Evolutionary conservation across 2,797 vertebrate genomes (phyloP).

Genomic region (Tadarida brasiliensis): DNA sequence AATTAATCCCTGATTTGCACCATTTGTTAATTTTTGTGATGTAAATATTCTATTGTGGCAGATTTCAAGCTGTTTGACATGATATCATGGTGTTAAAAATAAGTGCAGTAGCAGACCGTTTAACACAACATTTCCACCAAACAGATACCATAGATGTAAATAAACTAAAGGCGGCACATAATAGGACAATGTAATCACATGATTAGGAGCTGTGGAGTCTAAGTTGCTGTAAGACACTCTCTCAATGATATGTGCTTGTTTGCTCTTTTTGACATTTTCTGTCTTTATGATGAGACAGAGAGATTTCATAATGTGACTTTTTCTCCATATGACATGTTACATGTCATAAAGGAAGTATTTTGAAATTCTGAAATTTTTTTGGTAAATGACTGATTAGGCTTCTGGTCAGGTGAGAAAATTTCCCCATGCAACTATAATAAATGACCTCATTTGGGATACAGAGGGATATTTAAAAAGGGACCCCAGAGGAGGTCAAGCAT

Average conservation of each 20-base stretch:
- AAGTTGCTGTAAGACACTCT: neutral
- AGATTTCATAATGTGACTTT: neutral
- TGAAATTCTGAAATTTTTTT: neutral
- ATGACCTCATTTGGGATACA: neutral
- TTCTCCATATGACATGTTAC: neutral
- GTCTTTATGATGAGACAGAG: neutral
- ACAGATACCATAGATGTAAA: neutral
- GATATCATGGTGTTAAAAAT: neutral
- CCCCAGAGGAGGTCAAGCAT: rapidly evolving
- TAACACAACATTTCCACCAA: neutral
- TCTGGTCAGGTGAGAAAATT: neutral
- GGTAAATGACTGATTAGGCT: neutral
- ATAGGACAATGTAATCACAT: neutral
- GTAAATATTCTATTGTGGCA: neutral
- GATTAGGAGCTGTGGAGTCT: neutral
- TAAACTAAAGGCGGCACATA: neutral
- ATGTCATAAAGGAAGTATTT: neutral
- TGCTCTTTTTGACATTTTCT: neutral
- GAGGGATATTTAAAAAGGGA: neutral
- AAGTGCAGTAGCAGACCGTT: neutral
- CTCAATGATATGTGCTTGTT: neutral
- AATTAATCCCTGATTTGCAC: neutral
- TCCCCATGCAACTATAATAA: neutral
- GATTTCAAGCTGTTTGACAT: neutral
- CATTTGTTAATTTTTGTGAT: neutral